Evolutionary conservation across 1,140 invertebrate species (phyloP).

Genomic region (Muscidifurax raptorellus): DNA sequence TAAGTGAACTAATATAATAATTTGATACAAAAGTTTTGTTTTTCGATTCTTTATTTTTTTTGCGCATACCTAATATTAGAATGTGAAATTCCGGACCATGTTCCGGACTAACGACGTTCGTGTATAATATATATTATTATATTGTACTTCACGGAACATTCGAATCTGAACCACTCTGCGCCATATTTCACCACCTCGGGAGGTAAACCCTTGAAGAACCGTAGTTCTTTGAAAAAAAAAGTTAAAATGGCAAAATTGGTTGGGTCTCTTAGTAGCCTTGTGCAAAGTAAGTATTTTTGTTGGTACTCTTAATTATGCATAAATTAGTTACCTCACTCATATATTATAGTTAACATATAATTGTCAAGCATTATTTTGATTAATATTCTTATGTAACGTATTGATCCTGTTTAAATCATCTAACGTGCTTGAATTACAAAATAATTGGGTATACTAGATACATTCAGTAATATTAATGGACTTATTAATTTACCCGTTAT

Average conservation of each 20-base stretch:
- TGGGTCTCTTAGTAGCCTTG: not conserved
- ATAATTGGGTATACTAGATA: not conserved
- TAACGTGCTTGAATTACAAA: not conserved
- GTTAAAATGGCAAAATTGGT: constrained; percentile 39
- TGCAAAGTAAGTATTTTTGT: constrained; percentile 34
- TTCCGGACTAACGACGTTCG: not conserved
- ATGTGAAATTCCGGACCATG: not conserved
- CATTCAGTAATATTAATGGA: not conserved
- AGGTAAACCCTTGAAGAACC: constrained; percentile 7
- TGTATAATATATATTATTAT: no score
- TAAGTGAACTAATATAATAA: no score
- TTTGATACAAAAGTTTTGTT: not conserved
- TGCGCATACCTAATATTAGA: not conserved
- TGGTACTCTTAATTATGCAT: not conserved
- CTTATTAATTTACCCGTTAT: not conserved
- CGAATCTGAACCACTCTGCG: constrained; percentile 23
- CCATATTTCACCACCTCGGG: constrained; percentile 14
- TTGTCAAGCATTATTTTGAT: not conserved
- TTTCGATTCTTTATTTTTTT: not conserved
- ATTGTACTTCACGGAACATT: constrained; percentile 5
- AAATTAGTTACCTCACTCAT: not conserved
- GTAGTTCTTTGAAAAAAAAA: constrained; percentile 10
- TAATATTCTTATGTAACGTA: constrained; percentile 45
- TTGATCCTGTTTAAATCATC: not conserved
- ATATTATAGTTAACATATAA: no score